These are phyloP conservation scores for Drosophila lacertosa DNA, from an alignment of 1,140 invertebrate genomes.

Conservation along the genomic window DNA sequence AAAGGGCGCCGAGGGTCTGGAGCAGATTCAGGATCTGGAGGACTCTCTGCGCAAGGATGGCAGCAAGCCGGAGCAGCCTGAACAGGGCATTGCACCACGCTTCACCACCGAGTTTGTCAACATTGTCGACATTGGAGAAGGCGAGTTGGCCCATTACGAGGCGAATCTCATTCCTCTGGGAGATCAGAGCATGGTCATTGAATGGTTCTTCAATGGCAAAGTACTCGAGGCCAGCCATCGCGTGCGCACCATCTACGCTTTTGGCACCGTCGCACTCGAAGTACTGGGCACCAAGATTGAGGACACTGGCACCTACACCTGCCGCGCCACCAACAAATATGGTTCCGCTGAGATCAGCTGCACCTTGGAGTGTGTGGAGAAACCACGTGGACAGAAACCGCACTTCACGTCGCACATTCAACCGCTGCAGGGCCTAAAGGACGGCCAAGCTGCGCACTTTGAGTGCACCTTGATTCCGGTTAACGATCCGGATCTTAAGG, in stretches of 20 bases:
- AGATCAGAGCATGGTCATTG: constrained; percentile 97
- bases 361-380: constrained; percentile 92
- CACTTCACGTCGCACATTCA: constrained; percentile 95
- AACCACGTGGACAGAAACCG: constrained; percentile 92
- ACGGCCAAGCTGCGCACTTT: constrained; percentile 96
- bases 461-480: constrained; percentile 96
- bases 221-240: constrained; percentile 94
- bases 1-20: constrained; percentile 94
- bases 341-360: constrained; percentile 94
- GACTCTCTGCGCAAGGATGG: constrained; percentile 91
- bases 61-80: constrained; percentile 87
- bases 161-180: constrained; percentile 96
- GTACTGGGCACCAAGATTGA: constrained; percentile 95
- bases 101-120: constrained; percentile 95
- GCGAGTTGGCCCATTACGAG: constrained; percentile 97
- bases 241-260: constrained; percentile 95
- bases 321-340: constrained; percentile 94
- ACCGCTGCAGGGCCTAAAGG: constrained; percentile 93
- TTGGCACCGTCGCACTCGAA: constrained; percentile 97
- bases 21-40: constrained; percentile 95
- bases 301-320: constrained; percentile 94
- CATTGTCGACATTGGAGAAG: constrained; percentile 92
- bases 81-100: constrained; percentile 92
- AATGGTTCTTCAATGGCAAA: constrained; percentile 98
- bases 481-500: constrained; percentile 96